Evolutionary conservation across 2,113 vertebrate species (phyloP).

Genomic region (Scatophagus argus): DNA sequence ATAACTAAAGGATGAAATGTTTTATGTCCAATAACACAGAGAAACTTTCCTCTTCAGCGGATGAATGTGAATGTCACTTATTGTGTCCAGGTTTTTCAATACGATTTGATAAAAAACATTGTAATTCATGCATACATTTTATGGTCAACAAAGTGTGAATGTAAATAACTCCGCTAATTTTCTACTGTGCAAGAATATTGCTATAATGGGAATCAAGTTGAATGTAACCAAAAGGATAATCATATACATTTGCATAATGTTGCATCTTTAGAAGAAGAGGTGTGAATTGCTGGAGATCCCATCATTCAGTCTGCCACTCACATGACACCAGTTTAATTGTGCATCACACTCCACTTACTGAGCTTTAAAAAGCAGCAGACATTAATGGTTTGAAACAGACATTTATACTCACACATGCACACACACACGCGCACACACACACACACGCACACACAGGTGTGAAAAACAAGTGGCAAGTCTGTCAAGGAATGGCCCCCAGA

Average conservation of each 20-base stretch:
- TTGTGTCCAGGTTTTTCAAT: no score
- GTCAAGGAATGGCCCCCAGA: constrained; percentile 56
- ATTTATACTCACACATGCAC: background rate
- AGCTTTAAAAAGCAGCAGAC: constrained; percentile 40
- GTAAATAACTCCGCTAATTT: background rate
- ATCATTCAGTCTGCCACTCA: constrained; percentile 17
- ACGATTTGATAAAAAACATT: no score
- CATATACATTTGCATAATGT: constrained; percentile 8
- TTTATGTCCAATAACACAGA: background rate
- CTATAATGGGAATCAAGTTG: background rate
- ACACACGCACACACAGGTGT: background rate
- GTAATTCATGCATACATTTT: background rate
- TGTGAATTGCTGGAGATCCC: constrained; percentile 25
- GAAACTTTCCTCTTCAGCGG: no score
- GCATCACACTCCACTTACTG: constrained; percentile 18
- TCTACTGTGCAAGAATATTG: background rate
- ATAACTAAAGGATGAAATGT: background rate
- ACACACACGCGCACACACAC: background rate
- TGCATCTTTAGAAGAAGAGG: constrained; percentile 12
- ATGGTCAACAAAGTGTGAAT: background rate
- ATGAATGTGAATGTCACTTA: no score
- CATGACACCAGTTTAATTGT: constrained; percentile 31
- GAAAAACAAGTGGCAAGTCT: constrained; percentile 64
- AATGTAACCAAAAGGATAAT: constrained; percentile 3
- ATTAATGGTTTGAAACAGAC: constrained; percentile 32